Evolutionary conservation across 1,140 invertebrate species (phyloP).

Genomic region (Linepithema humile): DNA sequence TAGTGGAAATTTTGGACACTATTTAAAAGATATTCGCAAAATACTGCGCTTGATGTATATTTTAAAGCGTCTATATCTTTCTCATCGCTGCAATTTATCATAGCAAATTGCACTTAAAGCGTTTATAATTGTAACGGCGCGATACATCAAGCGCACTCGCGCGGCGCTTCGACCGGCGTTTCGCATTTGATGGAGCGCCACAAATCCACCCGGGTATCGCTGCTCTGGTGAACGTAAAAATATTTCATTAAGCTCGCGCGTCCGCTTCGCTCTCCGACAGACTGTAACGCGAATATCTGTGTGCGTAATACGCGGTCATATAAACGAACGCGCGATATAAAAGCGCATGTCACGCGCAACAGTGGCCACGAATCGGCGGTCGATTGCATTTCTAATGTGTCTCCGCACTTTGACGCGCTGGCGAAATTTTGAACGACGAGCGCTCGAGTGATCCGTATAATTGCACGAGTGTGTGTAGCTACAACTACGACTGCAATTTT

Average conservation of each 20-base stretch:
- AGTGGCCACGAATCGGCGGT: not conserved
- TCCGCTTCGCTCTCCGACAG: not conserved
- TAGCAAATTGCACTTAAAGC: slow-evolving; percentile 26
- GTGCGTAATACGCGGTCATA: slow-evolving; percentile 18
- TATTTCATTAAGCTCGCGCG: slow-evolving; percentile 27
- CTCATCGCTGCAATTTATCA: slow-evolving; percentile 39
- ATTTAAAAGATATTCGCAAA: slow-evolving; percentile 12
- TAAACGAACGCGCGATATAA: slow-evolving; percentile 37
- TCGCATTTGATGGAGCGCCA: slow-evolving; percentile 43
- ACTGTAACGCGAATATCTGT: slow-evolving; percentile 14
- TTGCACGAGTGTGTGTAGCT: slow-evolving; percentile 33
- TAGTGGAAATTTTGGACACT: not conserved
- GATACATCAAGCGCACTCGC: slow-evolving; percentile 44
- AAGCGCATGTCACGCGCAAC: slow-evolving; percentile 27
- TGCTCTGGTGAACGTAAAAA: slow-evolving; percentile 22
- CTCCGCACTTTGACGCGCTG: slow-evolving; percentile 1
- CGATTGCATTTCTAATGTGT: slow-evolving; percentile 18
- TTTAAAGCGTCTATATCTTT: not conserved
- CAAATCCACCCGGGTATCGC: slow-evolving; percentile 39
- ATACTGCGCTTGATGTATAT: not conserved
- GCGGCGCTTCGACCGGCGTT: slow-evolving; percentile 33
- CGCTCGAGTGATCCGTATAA: slow-evolving; percentile 9
- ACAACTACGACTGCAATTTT: slow-evolving; percentile 39
- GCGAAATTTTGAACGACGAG: slow-evolving; percentile 11
- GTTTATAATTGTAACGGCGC: slow-evolving; percentile 50